Base-by-base conservation (phyloP, 2,797 vertebrate genomes). In the Lemur catta region DNA sequence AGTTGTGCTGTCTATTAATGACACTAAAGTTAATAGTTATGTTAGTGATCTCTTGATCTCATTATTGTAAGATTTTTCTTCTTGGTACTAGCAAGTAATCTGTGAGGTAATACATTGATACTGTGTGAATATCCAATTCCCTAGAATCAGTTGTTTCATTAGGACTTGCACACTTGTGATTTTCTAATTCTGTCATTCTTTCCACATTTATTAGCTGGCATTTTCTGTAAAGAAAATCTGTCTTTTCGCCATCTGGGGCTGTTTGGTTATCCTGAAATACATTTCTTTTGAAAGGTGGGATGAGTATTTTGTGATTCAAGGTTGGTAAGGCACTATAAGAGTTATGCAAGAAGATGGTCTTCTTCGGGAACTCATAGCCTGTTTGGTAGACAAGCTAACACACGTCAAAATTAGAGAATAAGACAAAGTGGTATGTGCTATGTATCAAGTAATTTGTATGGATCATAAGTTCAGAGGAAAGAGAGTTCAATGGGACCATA, bases 171-270 rank as follows among this genome's bases (percentile, higher is more conserved):
- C 95, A 94, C 33, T 87, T 88, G 33, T 80, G 75, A 89, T 84
- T 93, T 97, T 89, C 93, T 79, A 79, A 63, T 94, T 96, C 63
- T 93, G n/a, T 86, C 41, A 91, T 67, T 96, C 69, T 38, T 94
- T 67, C 55, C 93, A 41, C 57, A 69, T 85, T 86, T 86, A 84
- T 82, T 97, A 84, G 50, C 28, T 96, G 48, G 4, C 57, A 79
- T 88, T 94, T 76, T 84, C 88, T 95, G 24, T 93, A 89, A 87
- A 84, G 38, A 76, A 85, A 48, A 89, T 22, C 43, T 91, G 46
- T 74, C 28, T 43, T 71, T 48, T 94, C 43, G 33, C 95, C 71
- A 93, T 65, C 57, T 52, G 4, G 52, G 50, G 26, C 57, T 88
- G 20, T 86, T 96, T 93, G 75, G 26, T 94, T 96, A 91, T 94